A percentile compares a stretch with the other conserved stretches of the same genome.
Evolutionary conservation across 2,113 vertebrate species (phyloP).

Genomic region (Poecile atricapillus): DNA sequence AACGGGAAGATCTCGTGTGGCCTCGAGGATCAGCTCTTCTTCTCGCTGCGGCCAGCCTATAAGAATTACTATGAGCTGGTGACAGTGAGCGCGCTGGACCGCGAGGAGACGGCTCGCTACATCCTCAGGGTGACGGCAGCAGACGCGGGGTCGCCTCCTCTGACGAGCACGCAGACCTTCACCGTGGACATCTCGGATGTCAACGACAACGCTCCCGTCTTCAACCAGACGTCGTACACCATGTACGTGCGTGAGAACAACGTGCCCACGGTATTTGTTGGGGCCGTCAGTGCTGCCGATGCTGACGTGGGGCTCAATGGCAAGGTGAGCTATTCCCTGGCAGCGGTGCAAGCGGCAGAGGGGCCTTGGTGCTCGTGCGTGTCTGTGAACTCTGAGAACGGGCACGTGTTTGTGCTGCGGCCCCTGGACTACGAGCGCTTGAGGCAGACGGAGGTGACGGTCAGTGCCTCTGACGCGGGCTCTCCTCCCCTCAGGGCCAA

Average conservation of each 20-base stretch:
- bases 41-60: neutral
- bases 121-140: constrained; percentile 60
- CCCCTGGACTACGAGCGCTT: constrained; percentile 53
- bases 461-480: neutral
- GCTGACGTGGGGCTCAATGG: neutral
- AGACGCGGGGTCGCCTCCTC: constrained; percentile 66
- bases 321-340: neutral
- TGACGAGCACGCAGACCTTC: constrained; percentile 53
- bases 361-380: constrained; percentile 44
- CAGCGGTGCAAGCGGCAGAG: fast-evolving
- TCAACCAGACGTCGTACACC: constrained; percentile 23
- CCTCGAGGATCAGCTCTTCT: neutral
- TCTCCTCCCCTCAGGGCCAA: neutral
- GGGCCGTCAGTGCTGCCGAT: neutral
- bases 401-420: constrained; percentile 37
- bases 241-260: neutral
- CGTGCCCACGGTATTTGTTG: fast-evolving
- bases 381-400: constrained; percentile 8
- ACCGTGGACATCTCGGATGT: constrained; percentile 70
- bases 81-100: constrained; percentile 64
- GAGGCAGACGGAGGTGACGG: neutral
- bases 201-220: constrained; percentile 73
- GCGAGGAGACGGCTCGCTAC: constrained; percentile 54
- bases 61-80: constrained; percentile 74
- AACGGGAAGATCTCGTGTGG: neutral